Percentiles rank a stretch among this genome's conserved stretches.
phyloP scores from a whole-genome alignment of 2,888 invertebrate species.

The Andricus quercusramuli region DNA sequence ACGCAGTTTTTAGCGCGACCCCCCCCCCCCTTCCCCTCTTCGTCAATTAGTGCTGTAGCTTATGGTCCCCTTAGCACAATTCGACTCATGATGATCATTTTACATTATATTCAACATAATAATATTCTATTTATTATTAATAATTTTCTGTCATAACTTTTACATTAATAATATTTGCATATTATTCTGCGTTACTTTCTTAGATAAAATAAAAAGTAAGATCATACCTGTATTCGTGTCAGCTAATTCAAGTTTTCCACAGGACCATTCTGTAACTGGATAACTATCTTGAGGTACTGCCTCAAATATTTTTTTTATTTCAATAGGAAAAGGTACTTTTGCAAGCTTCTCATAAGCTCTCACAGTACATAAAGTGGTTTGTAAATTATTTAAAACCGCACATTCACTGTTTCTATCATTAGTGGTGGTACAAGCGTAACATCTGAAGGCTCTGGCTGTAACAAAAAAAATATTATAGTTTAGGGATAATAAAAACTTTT shows the following conservation, averaged over 20 bases:
- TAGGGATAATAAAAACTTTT: too few relatives aligned
- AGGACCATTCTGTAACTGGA: background rate
- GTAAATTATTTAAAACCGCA: background rate
- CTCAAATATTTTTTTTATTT: constrained; percentile 1
- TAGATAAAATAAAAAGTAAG: background rate
- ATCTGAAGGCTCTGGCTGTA: background rate
- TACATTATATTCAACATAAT: too few relatives aligned
- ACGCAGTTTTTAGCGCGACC: too few relatives aligned
- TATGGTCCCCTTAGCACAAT: too few relatives aligned
- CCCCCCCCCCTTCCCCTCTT: too few relatives aligned
- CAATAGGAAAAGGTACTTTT: background rate
- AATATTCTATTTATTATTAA: too few relatives aligned
- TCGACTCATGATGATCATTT: background rate
- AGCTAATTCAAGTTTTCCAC: background rate
- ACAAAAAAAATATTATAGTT: background rate
- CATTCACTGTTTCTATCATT: constrained; percentile 2
- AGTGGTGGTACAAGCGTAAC: background rate
- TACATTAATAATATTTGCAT: too few relatives aligned
- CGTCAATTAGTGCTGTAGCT: too few relatives aligned
- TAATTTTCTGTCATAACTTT: too few relatives aligned
- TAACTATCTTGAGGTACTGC: background rate
- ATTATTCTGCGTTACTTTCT: too few relatives aligned
- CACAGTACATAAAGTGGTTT: background rate
- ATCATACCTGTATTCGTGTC: background rate
- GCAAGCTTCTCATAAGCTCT: background rate